Evolutionary conservation across 2,797 vertebrate genomes (phyloP).

Genomic region (Fistularia commersonii): DNA sequence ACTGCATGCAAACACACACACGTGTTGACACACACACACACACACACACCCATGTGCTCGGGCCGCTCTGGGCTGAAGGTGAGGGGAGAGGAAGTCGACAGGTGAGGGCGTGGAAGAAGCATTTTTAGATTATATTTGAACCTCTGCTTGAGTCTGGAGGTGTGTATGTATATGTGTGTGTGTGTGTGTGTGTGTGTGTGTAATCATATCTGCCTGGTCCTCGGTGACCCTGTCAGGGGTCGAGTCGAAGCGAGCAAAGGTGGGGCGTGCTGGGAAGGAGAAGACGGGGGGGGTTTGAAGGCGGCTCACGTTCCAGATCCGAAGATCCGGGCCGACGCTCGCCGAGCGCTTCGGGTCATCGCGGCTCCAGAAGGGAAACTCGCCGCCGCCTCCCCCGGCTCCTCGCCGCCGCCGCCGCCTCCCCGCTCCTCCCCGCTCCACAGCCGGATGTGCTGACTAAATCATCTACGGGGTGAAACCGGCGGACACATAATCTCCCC

Average conservation of each 20-base stretch:
- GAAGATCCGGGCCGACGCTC: too few relatives aligned
- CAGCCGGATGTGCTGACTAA: constrained; percentile 25
- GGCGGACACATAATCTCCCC: neutral
- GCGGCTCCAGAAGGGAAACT: too few relatives aligned
- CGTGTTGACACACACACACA: constrained; percentile 36
- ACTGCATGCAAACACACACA: constrained; percentile 39
- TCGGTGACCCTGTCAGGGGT: constrained; percentile 37
- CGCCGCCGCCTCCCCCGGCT: too few relatives aligned
- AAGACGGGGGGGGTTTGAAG: constrained; percentile 12
- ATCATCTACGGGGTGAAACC: constrained; percentile 28
- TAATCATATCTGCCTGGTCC: constrained; percentile 13
- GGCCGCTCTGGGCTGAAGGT: constrained; percentile 38
- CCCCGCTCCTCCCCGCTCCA: neutral
- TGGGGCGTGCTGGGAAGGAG: neutral
- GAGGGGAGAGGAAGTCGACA: constrained; percentile 23
- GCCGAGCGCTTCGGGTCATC: too few relatives aligned
- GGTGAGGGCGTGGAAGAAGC: too few relatives aligned
- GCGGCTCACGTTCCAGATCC: constrained; percentile 17
- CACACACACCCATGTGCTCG: constrained; percentile 22
- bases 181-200: constrained; percentile 6
- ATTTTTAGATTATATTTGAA: too few relatives aligned
- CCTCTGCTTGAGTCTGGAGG: too few relatives aligned
- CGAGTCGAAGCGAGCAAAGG: constrained; percentile 25
- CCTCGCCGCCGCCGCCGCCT: neutral
- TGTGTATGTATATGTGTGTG: neutral